A percentile compares a stretch with the other conserved stretches of the same genome.
phyloP scores from a whole-genome alignment of 2,888 invertebrate genomes.

The Chrysolina haemoptera region DNA sequence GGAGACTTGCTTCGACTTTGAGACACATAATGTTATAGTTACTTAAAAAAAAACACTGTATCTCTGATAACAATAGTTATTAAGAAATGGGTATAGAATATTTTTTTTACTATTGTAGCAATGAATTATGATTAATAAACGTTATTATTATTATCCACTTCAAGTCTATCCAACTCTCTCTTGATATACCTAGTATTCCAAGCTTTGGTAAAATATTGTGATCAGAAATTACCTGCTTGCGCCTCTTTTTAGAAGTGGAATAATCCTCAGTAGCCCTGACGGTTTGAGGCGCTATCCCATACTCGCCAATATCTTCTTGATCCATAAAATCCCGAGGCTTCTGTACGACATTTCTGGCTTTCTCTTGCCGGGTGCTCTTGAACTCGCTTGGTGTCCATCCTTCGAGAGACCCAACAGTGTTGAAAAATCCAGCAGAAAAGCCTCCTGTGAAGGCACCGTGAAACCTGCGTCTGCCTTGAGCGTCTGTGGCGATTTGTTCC shows the following conservation, averaged over 20 bases:
- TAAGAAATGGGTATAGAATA: no score
- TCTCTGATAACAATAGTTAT: no score
- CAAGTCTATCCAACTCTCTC: no score
- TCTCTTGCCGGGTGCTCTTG: conserved; percentile 87
- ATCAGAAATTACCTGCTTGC: conserved; percentile 48
- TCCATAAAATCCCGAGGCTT: conserved; percentile 98
- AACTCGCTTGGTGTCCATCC: conserved; percentile 95
- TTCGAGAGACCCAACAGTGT: conserved; percentile 95
- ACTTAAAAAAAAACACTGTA: no score
- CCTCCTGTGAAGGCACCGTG: conserved; percentile 99
- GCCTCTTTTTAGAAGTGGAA: conserved; percentile 70
- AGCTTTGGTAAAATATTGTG: no score
- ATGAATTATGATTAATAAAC: no score
- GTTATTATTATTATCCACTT: no score
- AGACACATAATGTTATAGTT: no score
- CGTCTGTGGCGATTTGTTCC: conserved; percentile 93
- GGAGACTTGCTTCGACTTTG: no score
- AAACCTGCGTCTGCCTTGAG: conserved; percentile 90
- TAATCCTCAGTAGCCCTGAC: conserved; percentile 88
- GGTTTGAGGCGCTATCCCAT: conserved; percentile 94
- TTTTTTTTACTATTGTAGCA: no score
- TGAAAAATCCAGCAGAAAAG: conserved; percentile 98
- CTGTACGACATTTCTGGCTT: conserved; percentile 74
- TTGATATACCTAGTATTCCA: no score
- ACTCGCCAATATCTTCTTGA: conserved; percentile 94